These are phyloP conservation scores for Ariolimax columbianus DNA, from an alignment of 2,888 invertebrate species.

Conservation along the genomic window DNA sequence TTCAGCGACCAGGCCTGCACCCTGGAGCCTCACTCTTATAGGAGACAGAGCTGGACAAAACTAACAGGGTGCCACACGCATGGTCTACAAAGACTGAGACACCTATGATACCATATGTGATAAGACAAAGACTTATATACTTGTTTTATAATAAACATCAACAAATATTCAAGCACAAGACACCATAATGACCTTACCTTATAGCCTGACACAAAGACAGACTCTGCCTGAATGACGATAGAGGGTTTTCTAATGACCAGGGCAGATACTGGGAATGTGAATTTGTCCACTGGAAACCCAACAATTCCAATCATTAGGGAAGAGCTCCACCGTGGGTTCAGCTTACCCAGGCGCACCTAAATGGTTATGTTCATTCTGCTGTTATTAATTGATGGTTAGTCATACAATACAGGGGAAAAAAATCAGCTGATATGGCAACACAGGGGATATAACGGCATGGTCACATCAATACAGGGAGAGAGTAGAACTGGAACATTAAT, in stretches of 20 bases:
- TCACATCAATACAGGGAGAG: no score
- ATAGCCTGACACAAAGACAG: conserved; percentile 88
- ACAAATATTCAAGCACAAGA: background rate
- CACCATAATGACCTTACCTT: conserved; percentile 82
- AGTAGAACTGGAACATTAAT: no score
- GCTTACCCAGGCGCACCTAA: conserved; percentile 83
- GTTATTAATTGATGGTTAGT: background rate
- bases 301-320: conserved; percentile 89
- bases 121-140: no score
- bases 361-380: background rate
- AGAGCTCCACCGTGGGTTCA: conserved; percentile 88
- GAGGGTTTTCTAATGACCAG: conserved; percentile 88
- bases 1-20: no score
- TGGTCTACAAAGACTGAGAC: no score
- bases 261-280: conserved; percentile 85
- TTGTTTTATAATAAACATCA: background rate
- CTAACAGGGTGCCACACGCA: no score
- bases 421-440: no score
- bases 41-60: no score
- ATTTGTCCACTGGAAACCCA: conserved; percentile 85
- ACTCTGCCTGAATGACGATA: conserved; percentile 90
- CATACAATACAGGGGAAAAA: background rate
- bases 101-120: no score
- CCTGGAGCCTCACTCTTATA: no score
- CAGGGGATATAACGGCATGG: no score